Base-by-base conservation (phyloP, 2,113 vertebrate species). In the Chunga burmeisteri region DNA sequence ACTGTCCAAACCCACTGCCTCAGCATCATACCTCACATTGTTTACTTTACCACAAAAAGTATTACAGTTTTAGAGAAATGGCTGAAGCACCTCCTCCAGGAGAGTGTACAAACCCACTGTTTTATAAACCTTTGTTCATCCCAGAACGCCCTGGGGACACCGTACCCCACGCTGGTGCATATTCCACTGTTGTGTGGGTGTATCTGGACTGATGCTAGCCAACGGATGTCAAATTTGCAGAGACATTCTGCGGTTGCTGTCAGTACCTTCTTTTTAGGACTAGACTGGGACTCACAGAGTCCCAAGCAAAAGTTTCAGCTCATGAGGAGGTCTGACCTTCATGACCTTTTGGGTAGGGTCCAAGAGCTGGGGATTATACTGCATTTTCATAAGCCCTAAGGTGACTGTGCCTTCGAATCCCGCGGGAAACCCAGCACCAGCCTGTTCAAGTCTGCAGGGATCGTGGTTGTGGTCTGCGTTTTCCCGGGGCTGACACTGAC, bases 111-210 rank as follows among this genome's bases (percentile, higher is more conserved):
- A 63, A 63, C 6, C 38, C 40, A 10, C 4, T 7, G 16, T 27
- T 90, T 75, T 29, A 42, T 50, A 66, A 71, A 74, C 2, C 4
- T 86, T 38, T 36, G 21, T n/a, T 86, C 15, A 0, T 30, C 22
- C 34, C 36, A 56, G 29, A 90, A 36, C 0, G 2, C 58, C 27
- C 40, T 92, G 23, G 30, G 42, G 68, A 68, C 26, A 44, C 14
- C 1, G 0, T 30, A 30, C 6, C 34, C 16, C 5, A 44, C 59
- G 44, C 23, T 30, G 11, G 1, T 38, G 38, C 9, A 23, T 72
- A 34, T 27, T 82, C 38, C 13, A 11, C 3, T 38, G 16, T 30
- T 56, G 2, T 21, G 2, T 29, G 34, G 7, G 4, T 61, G 32
- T 34, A 14, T 44, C 58, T 88, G 40, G 9, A 61, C 21, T 9